Base-by-base conservation (phyloP, 2,113 vertebrate genomes). In the Thymallus thymallus region DNA sequence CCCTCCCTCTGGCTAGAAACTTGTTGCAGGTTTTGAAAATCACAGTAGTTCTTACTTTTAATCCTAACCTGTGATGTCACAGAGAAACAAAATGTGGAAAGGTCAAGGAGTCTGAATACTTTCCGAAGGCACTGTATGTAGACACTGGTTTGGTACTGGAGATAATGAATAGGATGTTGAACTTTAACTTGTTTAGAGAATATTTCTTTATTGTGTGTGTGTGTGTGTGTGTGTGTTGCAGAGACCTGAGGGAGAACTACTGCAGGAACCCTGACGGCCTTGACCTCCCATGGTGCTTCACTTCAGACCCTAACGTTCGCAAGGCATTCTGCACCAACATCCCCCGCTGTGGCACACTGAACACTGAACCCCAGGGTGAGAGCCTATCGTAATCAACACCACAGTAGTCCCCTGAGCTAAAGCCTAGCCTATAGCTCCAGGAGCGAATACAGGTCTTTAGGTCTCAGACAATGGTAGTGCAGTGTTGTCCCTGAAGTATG, bases 281-380 rank as follows among this genome's bases (percentile, higher is more conserved):
- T 85, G 95, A 98, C 85, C 94, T 92, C 80, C 98, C 98, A 14
- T 99, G 98, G 98, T 99, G 98, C 90, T 98, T 98, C 90, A 99
- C 97, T 58, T 96, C 93, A 46, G 95, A 98, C 86, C 95, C 96
- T 76, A 95, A 94, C 79, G 93, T 96, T 80, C 94, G 94, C 58
- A 92, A 92, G 35, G 96, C 95, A 81, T 95, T 94, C 88, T 99
- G 98, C 82, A 96, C 93, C 77, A 95, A 95, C 90, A 97, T 99
- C 86, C 96, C 94, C 26, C 95, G 94, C 84, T 99, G 98, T 0
- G 95, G 94, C 63, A 60, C 82, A 64, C 84, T 85, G 74, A 85
- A 79, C 68, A 69, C 74, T 5, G 81, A 81, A 22, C 69, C 86
- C 72, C 87, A 75, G 1, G 91, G 92, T 93, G 72, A 90, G 86